Conservation (phyloP, 1,140 invertebrate genomes). For the Mesaphorura yosii region DNA sequence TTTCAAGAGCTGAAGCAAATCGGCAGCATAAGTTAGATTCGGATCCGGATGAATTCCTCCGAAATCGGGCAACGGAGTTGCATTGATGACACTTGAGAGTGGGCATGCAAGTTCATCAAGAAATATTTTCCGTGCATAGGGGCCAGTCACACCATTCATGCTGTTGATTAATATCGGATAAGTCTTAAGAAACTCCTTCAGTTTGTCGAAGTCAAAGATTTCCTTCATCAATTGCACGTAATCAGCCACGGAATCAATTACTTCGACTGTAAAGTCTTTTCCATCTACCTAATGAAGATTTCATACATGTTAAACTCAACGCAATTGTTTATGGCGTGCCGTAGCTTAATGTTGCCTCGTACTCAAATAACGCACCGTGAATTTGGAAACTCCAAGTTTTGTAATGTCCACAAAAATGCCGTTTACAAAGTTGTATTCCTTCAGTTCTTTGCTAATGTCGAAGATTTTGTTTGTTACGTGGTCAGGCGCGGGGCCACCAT, state of each 20-base stretch:
- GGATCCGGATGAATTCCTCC: conserved; percentile 96
- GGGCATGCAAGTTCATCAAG: conserved; percentile 68
- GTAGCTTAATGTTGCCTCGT: too few species aligned
- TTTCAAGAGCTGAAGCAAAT: conserved; percentile 66
- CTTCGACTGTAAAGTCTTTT: conserved; percentile 65
- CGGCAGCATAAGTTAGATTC: conserved; percentile 89
- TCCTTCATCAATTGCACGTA: conserved; percentile 89
- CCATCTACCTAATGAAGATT: conserved; percentile 49
- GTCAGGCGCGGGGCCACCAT: conserved; percentile 94
- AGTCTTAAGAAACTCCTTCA: conserved; percentile 52
- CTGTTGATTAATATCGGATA: conserved; percentile 83
- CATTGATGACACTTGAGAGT: conserved; percentile 53
- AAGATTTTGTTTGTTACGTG: conserved; percentile 79
- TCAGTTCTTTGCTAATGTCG: conserved; percentile 63
- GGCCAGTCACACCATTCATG: conserved; percentile 95
- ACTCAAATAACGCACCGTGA: conserved; percentile 39
- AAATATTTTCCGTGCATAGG: conserved; percentile 85
- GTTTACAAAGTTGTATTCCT: conserved; percentile 64
- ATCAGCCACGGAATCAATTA: conserved; percentile 83
- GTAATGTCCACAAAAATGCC: conserved; percentile 64
- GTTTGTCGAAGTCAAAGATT: conserved; percentile 87
- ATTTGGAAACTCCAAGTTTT: conserved; percentile 50
- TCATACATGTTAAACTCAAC: conserved; percentile 4
- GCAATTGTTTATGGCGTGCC: too few species aligned
- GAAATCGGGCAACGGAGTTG: conserved; percentile 78